A percentile compares a stretch with the other conserved stretches of the same genome.
These are phyloP conservation scores for Leptestheria dahalacensis DNA, from an alignment of 1,140 invertebrate species.

Conservation along the genomic window DNA sequence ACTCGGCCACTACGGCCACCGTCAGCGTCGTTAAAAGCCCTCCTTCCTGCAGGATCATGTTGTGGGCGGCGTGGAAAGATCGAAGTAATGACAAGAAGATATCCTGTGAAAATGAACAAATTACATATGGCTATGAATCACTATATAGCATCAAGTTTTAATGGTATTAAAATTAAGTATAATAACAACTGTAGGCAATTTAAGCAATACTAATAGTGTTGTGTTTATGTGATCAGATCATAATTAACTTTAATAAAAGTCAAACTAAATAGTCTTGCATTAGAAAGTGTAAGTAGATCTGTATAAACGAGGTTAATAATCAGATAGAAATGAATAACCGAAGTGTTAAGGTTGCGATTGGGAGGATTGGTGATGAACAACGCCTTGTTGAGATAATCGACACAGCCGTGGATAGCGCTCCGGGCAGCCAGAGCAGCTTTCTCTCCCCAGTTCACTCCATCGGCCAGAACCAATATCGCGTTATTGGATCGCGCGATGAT, in stretches of 20 bases:
- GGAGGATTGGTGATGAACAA: conserved; percentile 37
- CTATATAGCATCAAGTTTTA: neutral
- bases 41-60: conserved; percentile 68
- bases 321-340: conserved; percentile 24
- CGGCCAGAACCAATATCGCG: conserved; percentile 66
- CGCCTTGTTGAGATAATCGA: conserved; percentile 67
- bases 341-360: conserved; percentile 24
- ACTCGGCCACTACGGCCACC: conserved; percentile 55
- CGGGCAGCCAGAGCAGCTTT: conserved; percentile 74
- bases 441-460: conserved; percentile 89
- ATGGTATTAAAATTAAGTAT: neutral
- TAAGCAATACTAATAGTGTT: too few relatives aligned
- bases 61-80: conserved; percentile 75
- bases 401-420: conserved; percentile 70
- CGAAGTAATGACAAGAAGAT: conserved; percentile 62
- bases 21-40: conserved; percentile 76
- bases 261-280: too few relatives aligned
- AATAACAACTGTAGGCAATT: too few relatives aligned
- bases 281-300: too few relatives aligned
- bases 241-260: too few relatives aligned
- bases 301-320: neutral
- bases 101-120: conserved; percentile 35
- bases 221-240: too few relatives aligned
- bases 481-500: conserved; percentile 62
- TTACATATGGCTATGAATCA: neutral